Evolutionary conservation across 2,888 invertebrate species (phyloP), one percentile per base, ranked within the genome.

Genomic region (Myopa tessellatipennis): DNA sequence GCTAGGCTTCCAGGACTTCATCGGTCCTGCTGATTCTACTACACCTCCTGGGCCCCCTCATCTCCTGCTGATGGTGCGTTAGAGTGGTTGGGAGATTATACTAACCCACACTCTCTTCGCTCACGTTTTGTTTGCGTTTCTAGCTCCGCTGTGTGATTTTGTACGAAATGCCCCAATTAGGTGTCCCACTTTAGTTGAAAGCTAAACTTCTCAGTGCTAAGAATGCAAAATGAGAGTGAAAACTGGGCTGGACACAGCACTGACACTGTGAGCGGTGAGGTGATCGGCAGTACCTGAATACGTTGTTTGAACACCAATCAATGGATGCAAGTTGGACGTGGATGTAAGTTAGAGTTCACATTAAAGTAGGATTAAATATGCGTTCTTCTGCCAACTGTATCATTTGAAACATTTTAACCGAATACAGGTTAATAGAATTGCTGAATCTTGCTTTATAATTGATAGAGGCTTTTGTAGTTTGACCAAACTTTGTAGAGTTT

Each of bases 151-250:
- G 55, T 1, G 55, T 60, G 76, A 36, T 76, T 75, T 76, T 73
- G 71, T 34, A 16, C 65, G 14, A 14, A 63, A 74, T 52, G 74
- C 45, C 74, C 74, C 63, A 63, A 74, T 74, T 74, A 74, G 52
- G 63, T 74, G 74, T 63, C 74, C 74, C 63, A 74, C 63, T 74
- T 74, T 50, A 65, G 65, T 58, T 60, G 58, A 8, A 60, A 55
- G 36, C 60, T n/a, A 36, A 12, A 38, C 40, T 36, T 16, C 34
- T 26, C 14, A 52, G 5, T 12, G 65, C 74, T 45, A 45, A 45
- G 45, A 45, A 45, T 45, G 45, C 45, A 45, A 10, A 45, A 45
- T 10, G 10, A 36, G 68, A 68, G 68, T 16, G 58, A 16, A 18
- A 45, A 58, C 16, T 10, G 72, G 10, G 72, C 18, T 16, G 36